phyloP scores from a whole-genome alignment of 2,888 invertebrate species.

The Ceriagrion tenellum region DNA sequence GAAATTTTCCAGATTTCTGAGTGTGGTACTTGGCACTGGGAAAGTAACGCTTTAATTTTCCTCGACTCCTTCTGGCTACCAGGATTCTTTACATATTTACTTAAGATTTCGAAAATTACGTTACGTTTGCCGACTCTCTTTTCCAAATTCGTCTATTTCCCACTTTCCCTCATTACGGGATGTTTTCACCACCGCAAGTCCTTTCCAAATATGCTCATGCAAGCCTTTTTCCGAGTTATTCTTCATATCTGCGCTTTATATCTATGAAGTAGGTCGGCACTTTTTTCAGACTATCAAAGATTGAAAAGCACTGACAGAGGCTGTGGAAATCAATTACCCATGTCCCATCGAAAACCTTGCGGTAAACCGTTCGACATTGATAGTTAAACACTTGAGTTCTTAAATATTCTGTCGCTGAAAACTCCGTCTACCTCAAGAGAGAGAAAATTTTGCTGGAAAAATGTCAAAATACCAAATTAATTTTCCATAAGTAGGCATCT shows the following conservation, averaged over 20 bases:
- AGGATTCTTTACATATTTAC: background rate
- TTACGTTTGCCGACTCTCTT: background rate
- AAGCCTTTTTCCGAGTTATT: background rate
- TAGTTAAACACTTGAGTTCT: no score
- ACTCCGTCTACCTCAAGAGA: no score
- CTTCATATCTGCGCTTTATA: background rate
- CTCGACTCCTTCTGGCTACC: background rate
- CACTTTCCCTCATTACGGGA: background rate
- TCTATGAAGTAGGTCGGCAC: background rate
- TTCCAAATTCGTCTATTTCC: background rate
- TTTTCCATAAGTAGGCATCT: no score
- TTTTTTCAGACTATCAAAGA: background rate
- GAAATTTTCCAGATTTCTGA: no score
- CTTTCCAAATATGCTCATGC: background rate
- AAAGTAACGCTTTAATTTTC: background rate
- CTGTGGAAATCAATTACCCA: no score
- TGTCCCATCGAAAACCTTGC: no score
- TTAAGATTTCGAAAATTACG: background rate
- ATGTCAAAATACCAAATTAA: no score
- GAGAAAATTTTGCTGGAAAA: no score
- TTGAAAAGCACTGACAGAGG: no score
- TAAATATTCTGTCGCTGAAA: no score
- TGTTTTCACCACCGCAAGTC: background rate
- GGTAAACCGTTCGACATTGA: no score
- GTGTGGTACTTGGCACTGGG: background rate